Evolutionary conservation across 30 jellyfish, hydroid and myxozoan genomes (phyloP), one percentile per base, ranked within the genome.

Genomic region (Clytia hemisphaerica): DNA sequence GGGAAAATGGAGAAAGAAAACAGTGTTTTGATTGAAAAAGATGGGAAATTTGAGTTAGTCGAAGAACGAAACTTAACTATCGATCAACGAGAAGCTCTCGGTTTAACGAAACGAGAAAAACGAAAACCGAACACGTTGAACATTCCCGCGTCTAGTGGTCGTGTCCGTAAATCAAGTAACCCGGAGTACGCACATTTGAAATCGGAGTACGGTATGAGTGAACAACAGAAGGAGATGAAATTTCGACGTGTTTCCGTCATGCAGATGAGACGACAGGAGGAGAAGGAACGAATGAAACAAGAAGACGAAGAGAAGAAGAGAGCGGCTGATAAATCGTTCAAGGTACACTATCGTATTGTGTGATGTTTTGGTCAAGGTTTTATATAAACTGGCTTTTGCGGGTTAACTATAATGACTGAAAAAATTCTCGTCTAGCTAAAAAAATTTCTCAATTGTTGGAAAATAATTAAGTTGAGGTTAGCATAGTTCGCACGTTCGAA

Each of bases 311-410:
- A 77, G 44, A 67, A 75, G 38, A 57, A 82, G 37, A 64, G 51
- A 24, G 95, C 83, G 14, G 98, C 98, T 45, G 98, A 89, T 45
- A 80, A 50, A 42, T 93, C 98, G n/a, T 89, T 89, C 42, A 83
- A 82, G 95, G 98, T 88, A 50, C 2, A 31, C 6, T 45, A 22
- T 36, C 19, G 24, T 19, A 4, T 62, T 4, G 32, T 3, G 9
- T 0, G 29, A n/a, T n/a, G n/a, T n/a, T n/a, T n/a, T n/a, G n/a
- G n/a, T n/a, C n/a, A n/a, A n/a, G n/a, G n/a, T n/a, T n/a, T n/a
- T n/a, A n/a, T n/a, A n/a, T n/a, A n/a, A n/a, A n/a, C n/a, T n/a
- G n/a, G n/a, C n/a, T n/a, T n/a, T n/a, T n/a, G n/a, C n/a, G n/a
- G n/a, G n/a, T n/a, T n/a, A n/a, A n/a, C n/a, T n/a, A n/a, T n/a